phyloP scores from a whole-genome alignment of 1,140 invertebrate genomes.

The Microvelia longipes region DNA sequence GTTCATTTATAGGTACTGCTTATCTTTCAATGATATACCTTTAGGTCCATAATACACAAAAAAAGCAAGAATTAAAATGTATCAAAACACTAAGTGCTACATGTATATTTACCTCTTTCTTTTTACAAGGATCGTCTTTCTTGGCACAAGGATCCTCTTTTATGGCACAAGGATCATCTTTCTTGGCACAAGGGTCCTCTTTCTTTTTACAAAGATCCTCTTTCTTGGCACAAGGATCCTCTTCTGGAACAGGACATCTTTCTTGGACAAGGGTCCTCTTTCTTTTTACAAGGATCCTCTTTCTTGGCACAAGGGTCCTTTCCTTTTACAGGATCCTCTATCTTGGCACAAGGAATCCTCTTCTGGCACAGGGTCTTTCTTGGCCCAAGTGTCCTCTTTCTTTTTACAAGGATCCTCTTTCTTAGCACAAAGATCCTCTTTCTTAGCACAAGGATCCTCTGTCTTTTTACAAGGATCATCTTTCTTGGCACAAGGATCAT shows the following conservation, averaged over 20 bases:
- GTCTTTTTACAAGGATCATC: background rate
- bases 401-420: background rate
- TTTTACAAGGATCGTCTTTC: background rate
- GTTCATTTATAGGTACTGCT: no score
- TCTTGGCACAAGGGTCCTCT: background rate
- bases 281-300: background rate
- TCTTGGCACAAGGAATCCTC: background rate
- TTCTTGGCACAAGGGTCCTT: background rate
- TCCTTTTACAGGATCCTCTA: background rate
- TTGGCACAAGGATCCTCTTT: background rate
- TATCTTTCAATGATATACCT: no score
- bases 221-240: background rate
- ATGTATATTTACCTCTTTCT: background rate
- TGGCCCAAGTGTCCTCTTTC: background rate
- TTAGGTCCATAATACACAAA: no score
- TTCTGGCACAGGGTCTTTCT: background rate
- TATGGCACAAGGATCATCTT: background rate
- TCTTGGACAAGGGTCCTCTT: conserved; percentile 1
- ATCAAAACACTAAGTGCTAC: no score
- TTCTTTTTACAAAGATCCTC: background rate
- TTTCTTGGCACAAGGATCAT: background rate
- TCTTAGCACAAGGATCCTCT: background rate
- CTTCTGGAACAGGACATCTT: background rate
- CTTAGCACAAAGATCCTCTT: background rate
- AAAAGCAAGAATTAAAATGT: no score